Conservation (phyloP, 2,797 vertebrate genomes). For the Hemibagrus guttatus region DNA sequence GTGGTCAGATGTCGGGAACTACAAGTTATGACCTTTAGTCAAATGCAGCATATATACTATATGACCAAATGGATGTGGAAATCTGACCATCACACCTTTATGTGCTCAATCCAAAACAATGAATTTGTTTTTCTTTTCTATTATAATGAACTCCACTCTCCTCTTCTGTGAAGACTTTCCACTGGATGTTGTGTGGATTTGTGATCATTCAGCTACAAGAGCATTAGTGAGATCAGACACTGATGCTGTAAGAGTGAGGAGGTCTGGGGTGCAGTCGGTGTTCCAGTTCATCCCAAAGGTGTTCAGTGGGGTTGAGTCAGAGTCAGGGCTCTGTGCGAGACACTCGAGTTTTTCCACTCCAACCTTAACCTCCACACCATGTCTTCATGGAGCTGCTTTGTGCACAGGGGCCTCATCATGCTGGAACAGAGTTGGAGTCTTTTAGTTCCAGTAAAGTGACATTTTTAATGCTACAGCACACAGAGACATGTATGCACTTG, state of each 20-base stretch:
- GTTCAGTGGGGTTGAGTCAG: too few species aligned
- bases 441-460: background rate
- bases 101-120: background rate
- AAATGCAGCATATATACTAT: too few species aligned
- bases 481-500: background rate
- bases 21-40: too few species aligned
- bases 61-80: background rate
- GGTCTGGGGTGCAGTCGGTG: background rate
- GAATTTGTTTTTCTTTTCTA: background rate
- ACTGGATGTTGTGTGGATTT: background rate
- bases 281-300: background rate
- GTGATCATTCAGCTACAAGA: background rate
- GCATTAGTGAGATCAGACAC: background rate
- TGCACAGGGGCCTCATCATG: background rate
- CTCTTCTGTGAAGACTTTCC: background rate
- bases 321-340: background rate
- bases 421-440: background rate
- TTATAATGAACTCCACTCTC: background rate
- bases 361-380: background rate
- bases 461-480: background rate
- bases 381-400: conserved; percentile 1
- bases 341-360: background rate
- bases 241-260: background rate
- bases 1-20: background rate
- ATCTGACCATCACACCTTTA: background rate